Conservation (phyloP, 2,113 vertebrate genomes). For the Trichechus manatus region DNA sequence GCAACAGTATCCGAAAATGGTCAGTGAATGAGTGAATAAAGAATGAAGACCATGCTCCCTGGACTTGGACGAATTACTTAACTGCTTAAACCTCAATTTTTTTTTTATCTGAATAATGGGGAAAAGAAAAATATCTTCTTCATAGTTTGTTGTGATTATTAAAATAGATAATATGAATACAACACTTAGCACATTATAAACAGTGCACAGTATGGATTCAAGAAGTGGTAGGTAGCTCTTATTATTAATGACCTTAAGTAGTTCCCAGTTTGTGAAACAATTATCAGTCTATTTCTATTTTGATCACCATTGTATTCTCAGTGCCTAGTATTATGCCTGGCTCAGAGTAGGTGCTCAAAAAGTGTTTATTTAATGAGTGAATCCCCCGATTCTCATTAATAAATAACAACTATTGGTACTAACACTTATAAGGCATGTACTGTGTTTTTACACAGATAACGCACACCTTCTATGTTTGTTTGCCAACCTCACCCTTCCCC, state of each 20-base stretch:
- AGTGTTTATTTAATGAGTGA: neutral
- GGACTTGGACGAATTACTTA: neutral
- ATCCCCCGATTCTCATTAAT: neutral
- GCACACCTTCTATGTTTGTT: no score
- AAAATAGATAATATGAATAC: neutral
- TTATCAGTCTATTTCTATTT: neutral
- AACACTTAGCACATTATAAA: neutral
- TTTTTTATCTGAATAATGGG: slow-evolving; percentile 32
- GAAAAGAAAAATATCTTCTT: neutral
- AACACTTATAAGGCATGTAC: neutral
- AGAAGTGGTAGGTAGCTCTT: neutral
- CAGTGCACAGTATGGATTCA: neutral
- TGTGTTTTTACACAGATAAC: no score
- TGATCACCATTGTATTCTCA: neutral
- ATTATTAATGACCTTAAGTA: neutral
- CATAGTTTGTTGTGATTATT: neutral
- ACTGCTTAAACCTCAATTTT: neutral
- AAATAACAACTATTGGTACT: neutral
- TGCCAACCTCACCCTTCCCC: no score
- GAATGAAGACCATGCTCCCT: neutral
- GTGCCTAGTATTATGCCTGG: neutral
- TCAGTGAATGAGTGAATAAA: neutral
- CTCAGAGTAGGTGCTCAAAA: neutral
- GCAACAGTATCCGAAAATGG: neutral
- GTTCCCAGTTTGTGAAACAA: neutral